Evolutionary conservation across 2,888 invertebrate genomes (phyloP).

Genomic region (Lacanobia wlatinum): DNA sequence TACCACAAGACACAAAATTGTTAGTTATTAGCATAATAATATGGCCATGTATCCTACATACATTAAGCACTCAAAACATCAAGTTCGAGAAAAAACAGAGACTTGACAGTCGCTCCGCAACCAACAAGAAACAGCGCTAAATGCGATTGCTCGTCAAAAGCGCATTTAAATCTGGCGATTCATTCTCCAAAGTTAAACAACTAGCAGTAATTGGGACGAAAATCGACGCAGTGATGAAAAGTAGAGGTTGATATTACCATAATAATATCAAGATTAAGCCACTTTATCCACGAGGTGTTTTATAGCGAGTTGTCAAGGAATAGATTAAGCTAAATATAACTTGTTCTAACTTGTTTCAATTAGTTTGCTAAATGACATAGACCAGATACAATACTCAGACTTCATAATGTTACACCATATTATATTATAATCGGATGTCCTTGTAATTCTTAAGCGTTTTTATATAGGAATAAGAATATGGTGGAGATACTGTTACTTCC

Average conservation of each 20-base stretch:
- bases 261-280: not conserved
- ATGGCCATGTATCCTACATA: not conserved
- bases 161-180: not conserved
- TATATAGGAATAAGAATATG: not conserved
- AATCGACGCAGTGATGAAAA: too few relatives aligned
- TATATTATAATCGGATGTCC: slow-evolving; percentile 4
- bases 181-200: too few relatives aligned
- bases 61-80: not conserved
- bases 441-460: slow-evolving; percentile 13
- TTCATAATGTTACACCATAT: slow-evolving; percentile 9
- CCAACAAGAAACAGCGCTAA: slow-evolving; percentile 3
- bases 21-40: not conserved
- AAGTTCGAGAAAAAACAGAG: not conserved
- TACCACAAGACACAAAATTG: not conserved
- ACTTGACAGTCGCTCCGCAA: not conserved
- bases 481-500: slow-evolving; percentile 16
- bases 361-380: slow-evolving; percentile 4
- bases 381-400: slow-evolving; percentile 5
- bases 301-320: too few relatives aligned
- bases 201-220: too few relatives aligned
- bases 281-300: not conserved
- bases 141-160: not conserved
- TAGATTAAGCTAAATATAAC: not conserved
- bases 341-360: slow-evolving; percentile 3
- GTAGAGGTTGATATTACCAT: not conserved